Evolutionary conservation across 2,113 vertebrate species (phyloP).

Genomic region (Scomber japonicus): DNA sequence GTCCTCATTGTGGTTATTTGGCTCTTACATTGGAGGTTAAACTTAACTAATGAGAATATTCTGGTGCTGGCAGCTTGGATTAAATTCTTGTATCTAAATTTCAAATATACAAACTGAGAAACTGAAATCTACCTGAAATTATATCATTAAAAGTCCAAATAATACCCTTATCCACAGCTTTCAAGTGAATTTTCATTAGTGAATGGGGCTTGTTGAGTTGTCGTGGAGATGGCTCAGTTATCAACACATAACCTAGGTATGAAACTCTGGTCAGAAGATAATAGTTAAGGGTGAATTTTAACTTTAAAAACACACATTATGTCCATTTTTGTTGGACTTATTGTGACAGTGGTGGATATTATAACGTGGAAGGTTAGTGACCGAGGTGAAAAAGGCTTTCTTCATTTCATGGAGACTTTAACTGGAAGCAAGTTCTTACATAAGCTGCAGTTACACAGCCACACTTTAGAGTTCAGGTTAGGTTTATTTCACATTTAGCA

Average conservation of each 20-base stretch:
- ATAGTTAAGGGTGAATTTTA: background rate
- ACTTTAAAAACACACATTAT: background rate
- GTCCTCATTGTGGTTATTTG: no score
- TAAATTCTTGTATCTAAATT: background rate
- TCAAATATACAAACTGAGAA: background rate
- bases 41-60: no score
- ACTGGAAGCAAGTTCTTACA: constrained; percentile 1
- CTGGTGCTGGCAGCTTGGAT: no score
- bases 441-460: constrained; percentile 16
- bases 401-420: constrained; percentile 29
- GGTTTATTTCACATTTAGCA: constrained; percentile 19
- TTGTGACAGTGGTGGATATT: background rate
- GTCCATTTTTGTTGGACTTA: background rate
- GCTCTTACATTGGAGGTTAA: no score
- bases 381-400: background rate
- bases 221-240: background rate
- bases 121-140: background rate
- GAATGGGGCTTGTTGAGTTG: background rate
- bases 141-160: background rate
- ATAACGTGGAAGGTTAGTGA: background rate
- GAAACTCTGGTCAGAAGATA: background rate
- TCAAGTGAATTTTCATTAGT: background rate
- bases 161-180: no score
- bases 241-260: background rate
- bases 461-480: constrained; percentile 8